Base-by-base conservation (phyloP, 2,888 invertebrate species). In the Drosophila mulleri region DNA sequence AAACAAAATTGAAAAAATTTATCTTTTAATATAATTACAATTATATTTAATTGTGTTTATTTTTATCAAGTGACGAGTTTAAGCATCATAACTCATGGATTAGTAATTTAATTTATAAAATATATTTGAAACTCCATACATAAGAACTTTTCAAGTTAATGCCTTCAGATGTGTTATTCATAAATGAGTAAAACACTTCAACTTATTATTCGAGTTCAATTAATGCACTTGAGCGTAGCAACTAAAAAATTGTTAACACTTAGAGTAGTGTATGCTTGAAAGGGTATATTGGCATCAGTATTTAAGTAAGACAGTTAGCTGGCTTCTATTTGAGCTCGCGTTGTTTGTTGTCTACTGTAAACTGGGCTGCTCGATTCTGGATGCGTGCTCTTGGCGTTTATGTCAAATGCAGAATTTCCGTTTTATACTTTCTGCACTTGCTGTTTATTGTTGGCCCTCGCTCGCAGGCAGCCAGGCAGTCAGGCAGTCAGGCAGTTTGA, bases 391-490 rank as follows among this genome's bases (percentile, higher is more conserved):
- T 74, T 84, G 79, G 75, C 88, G 69, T 81, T 83, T 89, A 78
- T 86, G 85, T 89, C 89, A 86, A 88, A 81, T 82, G 85, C 88
- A 89, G 88, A 80, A 68, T 76, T 88, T 78, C 85, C 84, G 84
- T 78, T 80, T 66, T 64, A 70, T 78, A 80, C 70, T 76, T 78
- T 75, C 75, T 87, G 89, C 74, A 72, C 68, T 80, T 78, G 83
- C 80, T 76, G 74, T 84, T 82, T 88, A 88, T 89, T 82, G 77
- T 79, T 81, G 74, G 77, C 65, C 67, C 60, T 75, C 56, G 56
- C 68, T 67, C 37, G 57, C 50, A 60, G 80, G 60, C 54, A 39
- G n/a, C 39, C n/a, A n/a, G 8, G n/a, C 39, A 39, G 3, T 52
- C 53, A 65, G 44, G n/a, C 62, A 66, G 73, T 65, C 54, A 67